Base-by-base conservation (phyloP, 2,797 vertebrate genomes). In the Ceyx erithaca region DNA sequence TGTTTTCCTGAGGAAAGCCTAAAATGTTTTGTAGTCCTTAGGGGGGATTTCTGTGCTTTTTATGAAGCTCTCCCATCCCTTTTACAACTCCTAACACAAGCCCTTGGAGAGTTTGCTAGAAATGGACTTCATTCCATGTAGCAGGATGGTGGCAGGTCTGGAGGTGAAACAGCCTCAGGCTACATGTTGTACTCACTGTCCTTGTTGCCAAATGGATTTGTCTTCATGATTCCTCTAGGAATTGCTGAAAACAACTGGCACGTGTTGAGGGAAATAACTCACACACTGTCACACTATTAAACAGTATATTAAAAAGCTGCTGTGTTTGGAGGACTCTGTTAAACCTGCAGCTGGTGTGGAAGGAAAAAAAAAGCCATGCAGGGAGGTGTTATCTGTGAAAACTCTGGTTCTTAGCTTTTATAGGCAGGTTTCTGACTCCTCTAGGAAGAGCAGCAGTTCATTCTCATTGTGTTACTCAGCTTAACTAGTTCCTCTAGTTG, bases 221-320 rank as follows among this genome's bases (percentile, higher is more conserved):
- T 75, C 84, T 75, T 80, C 59, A 17, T 37, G 28, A 9, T 68
- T 68, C 66, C 46, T 21, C 28, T n/a, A 23, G 14, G 49, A n/a
- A 57, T 78, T 40, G 3, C 83, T 54, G 2, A 83, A 85, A 63
- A 72, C 68, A 49, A 40, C 57, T 59, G 61, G 28, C 85, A 57
- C 26, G 3, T 10, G 52, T 52, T 80, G 78, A 72, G 55, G 70
- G 80, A 91, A 95, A 62, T 62, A 35, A 67, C 92, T 86, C 52
- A 84, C 80, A 85, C 63, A 86, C 55, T 76, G 40, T 45, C 1
- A 0, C 7, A 4, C 77, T 45, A 58, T 78, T 87, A 70, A 69
- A 57, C 78, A 79, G 90, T 67, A 6, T 63, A 67, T 92, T 90
- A 88, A 85, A 84, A 80, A 88, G 30, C 49, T 81, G 52, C 51